These are phyloP conservation scores for Nephrotoma appendiculata DNA, from an alignment of 2,888 invertebrate species.

Conservation along the genomic window DNA sequence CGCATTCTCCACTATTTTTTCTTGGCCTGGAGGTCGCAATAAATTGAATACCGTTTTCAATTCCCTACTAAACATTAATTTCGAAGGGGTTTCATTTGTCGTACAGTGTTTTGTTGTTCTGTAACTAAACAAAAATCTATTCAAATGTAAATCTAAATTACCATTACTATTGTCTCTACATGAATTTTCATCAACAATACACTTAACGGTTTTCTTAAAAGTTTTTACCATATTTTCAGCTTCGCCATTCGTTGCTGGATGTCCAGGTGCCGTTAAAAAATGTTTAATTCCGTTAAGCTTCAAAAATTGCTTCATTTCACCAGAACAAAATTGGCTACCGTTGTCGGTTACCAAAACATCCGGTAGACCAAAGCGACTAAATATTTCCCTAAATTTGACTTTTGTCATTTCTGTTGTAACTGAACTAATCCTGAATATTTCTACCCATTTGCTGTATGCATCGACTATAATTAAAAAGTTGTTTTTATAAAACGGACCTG, in stretches of 20 bases:
- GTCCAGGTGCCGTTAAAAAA: conserved; percentile 10
- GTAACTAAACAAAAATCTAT: neutral
- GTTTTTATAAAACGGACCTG: neutral
- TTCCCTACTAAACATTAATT: neutral
- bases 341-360: neutral
- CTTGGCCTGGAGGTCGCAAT: too few species aligned
- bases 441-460: neutral
- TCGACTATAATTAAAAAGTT: neutral
- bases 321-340: neutral
- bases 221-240: conserved; percentile 9
- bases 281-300: conserved; percentile 10
- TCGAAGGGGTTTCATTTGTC: neutral
- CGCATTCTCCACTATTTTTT: too few species aligned
- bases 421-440: neutral
- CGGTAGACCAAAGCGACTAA: neutral
- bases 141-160: neutral
- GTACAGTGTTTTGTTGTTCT: neutral
- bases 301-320: too few species aligned
- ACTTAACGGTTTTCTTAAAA: conserved; percentile 3
- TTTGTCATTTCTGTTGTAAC: neutral
- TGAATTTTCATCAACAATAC: too few species aligned
- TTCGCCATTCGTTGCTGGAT: conserved; percentile 9
- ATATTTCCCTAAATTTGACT: neutral
- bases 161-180: neutral
- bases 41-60: too few species aligned